A percentile compares a stretch with the other conserved stretches of the same genome.
Evolutionary conservation across 2,113 vertebrate species (phyloP).

Genomic region (Theropithecus gelada): DNA sequence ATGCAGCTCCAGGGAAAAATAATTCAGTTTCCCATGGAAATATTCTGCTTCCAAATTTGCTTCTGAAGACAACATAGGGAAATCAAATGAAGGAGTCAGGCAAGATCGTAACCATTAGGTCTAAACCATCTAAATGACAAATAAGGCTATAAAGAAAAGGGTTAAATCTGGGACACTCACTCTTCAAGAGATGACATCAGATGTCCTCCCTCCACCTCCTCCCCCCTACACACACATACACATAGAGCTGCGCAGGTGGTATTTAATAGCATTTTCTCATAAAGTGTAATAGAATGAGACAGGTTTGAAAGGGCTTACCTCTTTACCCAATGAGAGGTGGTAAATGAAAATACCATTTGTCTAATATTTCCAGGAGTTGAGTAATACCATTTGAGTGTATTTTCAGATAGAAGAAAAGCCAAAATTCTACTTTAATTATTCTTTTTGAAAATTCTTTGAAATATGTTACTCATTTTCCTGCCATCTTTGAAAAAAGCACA

Average conservation of each 20-base stretch:
- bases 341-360: neutral
- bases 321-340: neutral
- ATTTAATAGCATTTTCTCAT: neutral
- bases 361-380: neutral
- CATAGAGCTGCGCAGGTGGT: neutral
- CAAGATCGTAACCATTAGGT: neutral
- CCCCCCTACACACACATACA: neutral
- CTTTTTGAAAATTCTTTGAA: conserved; percentile 11
- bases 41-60: conserved; percentile 33
- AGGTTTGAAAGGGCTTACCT: neutral
- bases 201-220: accelerated
- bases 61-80: conserved; percentile 36
- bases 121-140: conserved; percentile 25
- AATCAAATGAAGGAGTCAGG: conserved; percentile 44
- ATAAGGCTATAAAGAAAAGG: neutral
- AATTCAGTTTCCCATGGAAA: neutral
- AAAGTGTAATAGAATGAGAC: neutral
- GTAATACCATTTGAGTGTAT: neutral
- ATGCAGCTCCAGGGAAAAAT: conserved; percentile 54
- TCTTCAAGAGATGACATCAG: neutral
- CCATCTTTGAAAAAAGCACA: neutral
- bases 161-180: neutral
- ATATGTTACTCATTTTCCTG: neutral
- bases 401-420: neutral
- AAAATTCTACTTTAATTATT: neutral